Evolutionary conservation across 2,113 vertebrate species (phyloP), one percentile per base, ranked within the genome.

Genomic region (Protomyctophum bolini): DNA sequence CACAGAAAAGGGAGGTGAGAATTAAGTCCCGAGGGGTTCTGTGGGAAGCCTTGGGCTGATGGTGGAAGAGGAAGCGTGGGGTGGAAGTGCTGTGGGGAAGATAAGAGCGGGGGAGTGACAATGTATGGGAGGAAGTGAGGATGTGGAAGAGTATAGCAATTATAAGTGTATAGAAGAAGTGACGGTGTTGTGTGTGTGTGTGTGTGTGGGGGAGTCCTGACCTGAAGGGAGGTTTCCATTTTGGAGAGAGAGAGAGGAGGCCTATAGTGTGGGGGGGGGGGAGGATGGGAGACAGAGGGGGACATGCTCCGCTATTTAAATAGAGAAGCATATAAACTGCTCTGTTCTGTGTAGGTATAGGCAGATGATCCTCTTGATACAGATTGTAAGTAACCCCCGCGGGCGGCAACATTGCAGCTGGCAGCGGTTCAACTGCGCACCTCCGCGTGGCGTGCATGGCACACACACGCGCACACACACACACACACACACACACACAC

Each of bases 41-140:
- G 33, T 41, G 33, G 33, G 33, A 21, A 41, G 33, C 33, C 3
- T 41, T 45, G 54, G 46, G 63, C 67, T 63, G n/a, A n/a, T n/a
- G 62, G 51, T 75, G 46, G 33, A 33, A 33, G 59, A 80, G 74
- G 81, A 82, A 84, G 54, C 9, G 59, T 48, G 61, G 72, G 12
- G 7, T 73, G 77, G 79, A 86, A 73, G 83, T 72, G 28, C 10
- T 58, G 59, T 52, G 33, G 64, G 79, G 48, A 21, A 66, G 84
- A 87, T 84, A 88, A 84, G 83, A 83, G 67, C 48, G 11, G 79
- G 51, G 83, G 77, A 82, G 82, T 65, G 4, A 2, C 7, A 57
- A 51, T 59, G 59, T 48, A 51, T 62, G 72, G 68, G 1, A 68
- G 77, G 80, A 81, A 83, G 75, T 60, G 59, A 57, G 58, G 73